phyloP scores from a whole-genome alignment of 92 coral and sea anemone species.

The Bergia puertoricense region DNA sequence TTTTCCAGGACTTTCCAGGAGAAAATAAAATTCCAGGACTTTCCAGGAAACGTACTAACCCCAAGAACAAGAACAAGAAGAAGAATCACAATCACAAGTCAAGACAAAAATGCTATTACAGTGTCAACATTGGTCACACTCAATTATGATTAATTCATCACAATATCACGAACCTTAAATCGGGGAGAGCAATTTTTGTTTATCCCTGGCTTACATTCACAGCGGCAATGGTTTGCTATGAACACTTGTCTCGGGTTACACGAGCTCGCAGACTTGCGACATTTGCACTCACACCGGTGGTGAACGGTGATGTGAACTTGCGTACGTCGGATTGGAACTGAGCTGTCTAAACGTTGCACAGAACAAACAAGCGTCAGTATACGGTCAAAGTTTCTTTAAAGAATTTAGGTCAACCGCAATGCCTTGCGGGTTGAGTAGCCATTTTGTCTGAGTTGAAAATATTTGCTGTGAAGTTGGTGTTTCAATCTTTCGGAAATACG shows the following conservation, averaged over 20 bases:
- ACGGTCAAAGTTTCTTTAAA: neutral
- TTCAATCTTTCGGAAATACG: too few species aligned
- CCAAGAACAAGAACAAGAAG: too few species aligned
- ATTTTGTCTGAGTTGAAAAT: too few species aligned
- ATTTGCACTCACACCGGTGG: conserved; percentile 19
- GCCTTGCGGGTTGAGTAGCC: too few species aligned
- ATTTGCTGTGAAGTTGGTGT: too few species aligned
- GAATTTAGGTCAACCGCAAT: too few species aligned
- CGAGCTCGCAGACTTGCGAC: conserved; percentile 29
- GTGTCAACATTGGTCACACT: neutral
- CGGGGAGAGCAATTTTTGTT: neutral
- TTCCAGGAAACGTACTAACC: too few species aligned
- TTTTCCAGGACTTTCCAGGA: too few species aligned
- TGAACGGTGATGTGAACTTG: conserved; percentile 11
- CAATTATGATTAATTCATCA: neutral
- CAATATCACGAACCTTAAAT: neutral
- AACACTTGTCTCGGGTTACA: conserved; percentile 25
- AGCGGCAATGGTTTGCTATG: conserved; percentile 24
- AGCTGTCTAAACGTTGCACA: neutral
- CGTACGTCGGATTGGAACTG: neutral
- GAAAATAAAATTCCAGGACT: too few species aligned
- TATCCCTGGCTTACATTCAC: conserved; percentile 22
- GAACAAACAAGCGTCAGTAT: neutral
- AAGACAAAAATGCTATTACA: neutral
- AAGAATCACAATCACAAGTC: too few species aligned